phyloP scores from a whole-genome alignment of 2,888 invertebrate genomes.

The Cryptophagus acutangulus region DNA sequence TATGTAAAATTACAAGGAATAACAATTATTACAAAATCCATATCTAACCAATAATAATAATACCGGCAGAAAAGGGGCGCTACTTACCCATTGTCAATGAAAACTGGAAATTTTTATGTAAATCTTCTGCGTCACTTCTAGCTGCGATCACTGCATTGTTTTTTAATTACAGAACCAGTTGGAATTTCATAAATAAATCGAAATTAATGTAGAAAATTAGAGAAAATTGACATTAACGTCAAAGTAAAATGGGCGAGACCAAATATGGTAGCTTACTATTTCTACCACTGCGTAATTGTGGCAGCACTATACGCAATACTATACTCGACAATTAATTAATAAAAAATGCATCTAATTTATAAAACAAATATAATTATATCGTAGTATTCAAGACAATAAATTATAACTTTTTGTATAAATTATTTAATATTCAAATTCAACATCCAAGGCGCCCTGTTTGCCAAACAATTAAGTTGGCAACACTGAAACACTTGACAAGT shows the following conservation, averaged over 20 bases:
- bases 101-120: constrained; percentile 19
- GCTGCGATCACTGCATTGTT: no score
- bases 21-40: no score
- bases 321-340: not conserved
- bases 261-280: no score
- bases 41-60: constrained; percentile 16
- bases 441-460: no score
- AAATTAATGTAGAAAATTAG: constrained; percentile 28
- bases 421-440: no score
- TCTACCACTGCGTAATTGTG: no score
- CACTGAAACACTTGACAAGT: not conserved
- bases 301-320: no score
- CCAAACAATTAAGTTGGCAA: no score
- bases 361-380: not conserved
- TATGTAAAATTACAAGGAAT: no score
- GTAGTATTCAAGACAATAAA: no score
- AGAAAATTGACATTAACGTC: constrained; percentile 35
- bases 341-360: not conserved
- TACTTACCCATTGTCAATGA: constrained; percentile 39
- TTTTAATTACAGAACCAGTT: no score
- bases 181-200: constrained; percentile 26
- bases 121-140: constrained; percentile 9
- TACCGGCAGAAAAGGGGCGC: constrained; percentile 30
- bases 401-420: no score
- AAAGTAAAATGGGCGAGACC: constrained; percentile 43